phyloP scores from a whole-genome alignment of 2,888 invertebrate genomes.

The Charanyca ferruginea region DNA sequence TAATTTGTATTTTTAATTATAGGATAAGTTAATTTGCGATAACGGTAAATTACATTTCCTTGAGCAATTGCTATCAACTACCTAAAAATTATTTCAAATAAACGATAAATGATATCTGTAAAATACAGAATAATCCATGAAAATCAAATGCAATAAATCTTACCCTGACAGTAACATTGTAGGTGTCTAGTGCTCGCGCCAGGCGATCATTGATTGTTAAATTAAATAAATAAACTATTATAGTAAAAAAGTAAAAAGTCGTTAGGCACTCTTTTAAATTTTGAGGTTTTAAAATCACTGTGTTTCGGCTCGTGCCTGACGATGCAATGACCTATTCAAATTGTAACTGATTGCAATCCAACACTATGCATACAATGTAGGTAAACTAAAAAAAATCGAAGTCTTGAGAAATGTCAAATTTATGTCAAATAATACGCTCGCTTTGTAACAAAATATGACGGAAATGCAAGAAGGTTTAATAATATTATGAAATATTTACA shows the following conservation, averaged over 20 bases:
- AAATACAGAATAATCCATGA: background rate
- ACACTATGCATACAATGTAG: slow-evolving; percentile 56
- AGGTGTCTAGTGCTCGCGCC: slow-evolving; percentile 65
- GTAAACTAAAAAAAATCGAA: slow-evolving; percentile 60
- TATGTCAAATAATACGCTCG: slow-evolving; percentile 11
- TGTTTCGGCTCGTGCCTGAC: slow-evolving; percentile 77
- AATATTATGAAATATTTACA: too few relatives aligned
- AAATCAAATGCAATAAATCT: slow-evolving; percentile 58
- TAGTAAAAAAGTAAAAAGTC: slow-evolving; percentile 52
- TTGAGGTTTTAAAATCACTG: slow-evolving; percentile 66
- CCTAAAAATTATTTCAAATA: background rate
- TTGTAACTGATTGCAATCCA: slow-evolving; percentile 51
- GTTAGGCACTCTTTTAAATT: slow-evolving; percentile 67
- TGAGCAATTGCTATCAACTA: background rate
- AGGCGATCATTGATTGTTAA: slow-evolving; percentile 72
- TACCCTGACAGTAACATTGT: slow-evolving; percentile 84
- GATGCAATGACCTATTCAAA: slow-evolving; percentile 80
- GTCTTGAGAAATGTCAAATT: slow-evolving; percentile 26
- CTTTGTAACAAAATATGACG: too few relatives aligned
- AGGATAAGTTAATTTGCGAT: background rate
- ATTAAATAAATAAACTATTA: slow-evolving; percentile 50
- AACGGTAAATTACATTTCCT: background rate
- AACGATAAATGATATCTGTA: background rate
- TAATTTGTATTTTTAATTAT: background rate
- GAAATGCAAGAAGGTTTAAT: too few relatives aligned